Evolutionary conservation across 2,888 invertebrate species (phyloP), one percentile per base, ranked within the genome.

Genomic region (Parasteatoda lunata): DNA sequence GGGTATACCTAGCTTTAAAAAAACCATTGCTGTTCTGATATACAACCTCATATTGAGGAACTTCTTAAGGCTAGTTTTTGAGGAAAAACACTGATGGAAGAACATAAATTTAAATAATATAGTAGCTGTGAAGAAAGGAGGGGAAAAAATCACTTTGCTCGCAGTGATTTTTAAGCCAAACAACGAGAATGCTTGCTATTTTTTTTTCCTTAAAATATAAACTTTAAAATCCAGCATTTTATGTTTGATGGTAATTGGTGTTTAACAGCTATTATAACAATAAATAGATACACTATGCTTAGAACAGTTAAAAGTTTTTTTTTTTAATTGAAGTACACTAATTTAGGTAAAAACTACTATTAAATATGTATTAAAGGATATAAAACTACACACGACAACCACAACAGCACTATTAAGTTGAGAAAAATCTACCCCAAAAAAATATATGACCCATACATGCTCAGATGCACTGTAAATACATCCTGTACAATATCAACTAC

Each of bases 1-100:
- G 83, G 87, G 87, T 88, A 88, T 77, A 88, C 87, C 87, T 88
- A 88, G 83, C 87, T 83, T 81, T 47, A 77, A 49, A 30, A 30
- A 30, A 85, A 80, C 82, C 71, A 59, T 71, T 82, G 71, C 81
- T 71, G 45, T 59, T 75, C 51, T 52, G 65, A 78, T 54, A 64
- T 70, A 77, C 76, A 70, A 68, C 66, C 64, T 77, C 66, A 76
- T 54, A 48, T 77, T 73, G 82, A 82, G 86, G 86, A 86, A 86
- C 86, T 86, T 86, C 77, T 54, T 77, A 81, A 81, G 86, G 86
- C 81, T 81, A 77, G 68, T 65, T 49, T 7, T 48, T 76, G 13
- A 30, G 54, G 52, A 45, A 70, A 70, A 30, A 30, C 13, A 73
- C 11, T 48, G 48, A 59, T 59, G 59, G 59, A 59, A 59, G 59